These are phyloP conservation scores for Phyllotreta cruciferae DNA, from an alignment of 2,888 invertebrate species.

Conservation along the genomic window DNA sequence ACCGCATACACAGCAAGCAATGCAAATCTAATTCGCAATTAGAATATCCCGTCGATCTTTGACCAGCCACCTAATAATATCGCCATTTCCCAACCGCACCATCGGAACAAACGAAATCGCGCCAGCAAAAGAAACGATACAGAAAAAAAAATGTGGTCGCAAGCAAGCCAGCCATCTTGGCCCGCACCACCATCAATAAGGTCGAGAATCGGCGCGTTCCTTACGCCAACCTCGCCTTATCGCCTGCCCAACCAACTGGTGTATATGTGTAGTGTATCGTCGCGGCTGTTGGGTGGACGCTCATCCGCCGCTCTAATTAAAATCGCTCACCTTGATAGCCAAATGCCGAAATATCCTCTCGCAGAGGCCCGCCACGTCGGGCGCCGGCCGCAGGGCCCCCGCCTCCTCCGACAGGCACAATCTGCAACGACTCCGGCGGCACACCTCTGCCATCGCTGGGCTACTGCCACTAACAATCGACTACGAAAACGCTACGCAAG, in stretches of 20 bases:
- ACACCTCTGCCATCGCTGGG: constrained; percentile 44
- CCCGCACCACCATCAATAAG: constrained; percentile 61
- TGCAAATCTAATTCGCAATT: neutral
- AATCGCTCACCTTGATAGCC: constrained; percentile 69
- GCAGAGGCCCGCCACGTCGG: constrained; percentile 58
- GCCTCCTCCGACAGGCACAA: constrained; percentile 57
- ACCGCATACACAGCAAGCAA: constrained; percentile 1
- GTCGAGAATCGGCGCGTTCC: constrained; percentile 66
- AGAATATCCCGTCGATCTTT: too few species aligned
- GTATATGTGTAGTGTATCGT: constrained; percentile 29
- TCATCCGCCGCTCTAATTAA: constrained; percentile 25
- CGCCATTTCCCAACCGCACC: too few species aligned
- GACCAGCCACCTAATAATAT: too few species aligned
- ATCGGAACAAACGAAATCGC: too few species aligned
- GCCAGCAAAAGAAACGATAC: too few species aligned
- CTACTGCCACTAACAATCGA: constrained; percentile 25
- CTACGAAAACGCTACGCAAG: too few species aligned
- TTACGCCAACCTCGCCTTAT: constrained; percentile 63
- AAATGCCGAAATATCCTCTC: constrained; percentile 72
- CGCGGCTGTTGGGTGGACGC: constrained; percentile 22
- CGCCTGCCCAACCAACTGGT: constrained; percentile 59
- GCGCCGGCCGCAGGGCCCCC: constrained; percentile 23
- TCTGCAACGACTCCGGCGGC: constrained; percentile 51
- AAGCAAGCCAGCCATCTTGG: constrained; percentile 38
- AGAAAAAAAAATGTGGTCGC: constrained; percentile 5